Evolutionary conservation across 2,888 invertebrate genomes (phyloP), one percentile per base, ranked within the genome.

Genomic region (Nineta flava): DNA sequence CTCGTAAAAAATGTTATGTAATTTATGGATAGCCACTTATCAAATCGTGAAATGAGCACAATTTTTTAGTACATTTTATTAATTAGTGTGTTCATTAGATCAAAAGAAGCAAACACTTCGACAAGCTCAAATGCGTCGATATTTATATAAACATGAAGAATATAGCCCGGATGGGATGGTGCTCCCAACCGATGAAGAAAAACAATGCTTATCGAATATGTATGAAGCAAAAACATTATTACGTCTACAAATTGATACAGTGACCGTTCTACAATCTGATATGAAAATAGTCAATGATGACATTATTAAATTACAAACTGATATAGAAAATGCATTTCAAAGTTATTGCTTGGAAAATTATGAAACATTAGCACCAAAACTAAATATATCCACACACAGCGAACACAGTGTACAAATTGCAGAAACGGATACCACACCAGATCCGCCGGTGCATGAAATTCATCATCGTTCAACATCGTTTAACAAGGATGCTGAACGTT

Each of bases 291-390:
- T 26, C 3, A 32, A 46, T 15, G 56, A 59, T 40, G 55, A 56
- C 48, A 55, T 59, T 43, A 56, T 57, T 26, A 55, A 59, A 26
- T 53, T 60, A 3, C 59, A 60, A 51, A 58, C 58, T 16, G 55
- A 55, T 21, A 51, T 66, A 9, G 54, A 56, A 31, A 57, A 60
- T 1, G 55, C 57, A 44, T 67, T 62, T 52, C 59, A 64, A 19
- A 50, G 55, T 32, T 67, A 55, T 55, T 65, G 65, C 51, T 55
- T 51, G 17, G 57, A 59, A 7, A 60, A 59, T 34, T 64, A 57
- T 51, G 55, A 52, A 16, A 50, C 55, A 19, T 41, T 54, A 7
- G 48, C 58, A 31, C 54, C 58, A 15, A 31, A 26, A n/a, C n/a
- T 45, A n/a, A 9, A 10, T 26, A 26, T n/a, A n/a, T 6, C 26